Percentiles rank a stretch among this genome's conserved stretches.
Conservation (phyloP, 2,113 vertebrate genomes). For the Coregonus clupeaformis region DNA sequence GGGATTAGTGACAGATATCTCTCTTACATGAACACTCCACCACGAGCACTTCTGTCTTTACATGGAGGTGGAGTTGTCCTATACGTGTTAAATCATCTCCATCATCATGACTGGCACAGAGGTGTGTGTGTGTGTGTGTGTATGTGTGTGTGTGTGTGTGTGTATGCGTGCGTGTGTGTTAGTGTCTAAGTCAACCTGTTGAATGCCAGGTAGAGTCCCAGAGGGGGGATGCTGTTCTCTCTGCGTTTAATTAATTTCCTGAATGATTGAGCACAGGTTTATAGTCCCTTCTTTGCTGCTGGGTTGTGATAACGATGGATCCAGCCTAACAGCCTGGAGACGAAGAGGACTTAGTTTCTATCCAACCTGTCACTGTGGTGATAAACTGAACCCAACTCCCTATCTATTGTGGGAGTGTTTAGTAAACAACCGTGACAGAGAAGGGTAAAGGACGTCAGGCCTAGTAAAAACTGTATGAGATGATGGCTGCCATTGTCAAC, state of each 20-base stretch:
- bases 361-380: neutral
- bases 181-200: neutral
- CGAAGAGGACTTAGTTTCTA: conserved; percentile 22
- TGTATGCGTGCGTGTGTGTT: neutral
- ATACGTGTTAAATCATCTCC: too few species aligned
- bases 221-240: conserved; percentile 16
- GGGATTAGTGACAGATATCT: too few species aligned
- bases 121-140: too few species aligned
- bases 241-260: conserved; percentile 46
- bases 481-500: neutral
- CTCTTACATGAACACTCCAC: too few species aligned
- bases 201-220: conserved; percentile 10
- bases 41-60: too few species aligned
- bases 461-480: neutral
- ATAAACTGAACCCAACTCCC: conserved; percentile 22
- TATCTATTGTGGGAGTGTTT: neutral
- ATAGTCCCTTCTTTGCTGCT: conserved; percentile 26
- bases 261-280: conserved; percentile 41
- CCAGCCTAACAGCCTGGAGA: conserved; percentile 11
- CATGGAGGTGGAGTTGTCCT: too few species aligned
- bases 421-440: neutral
- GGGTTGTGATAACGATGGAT: conserved; percentile 31
- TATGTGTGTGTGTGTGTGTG: too few species aligned
- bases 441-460: neutral
- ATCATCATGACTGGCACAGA: too few species aligned